These are phyloP conservation scores for Phycodurus eques DNA, from an alignment of 2,113 vertebrate genomes.

Conservation along the genomic window DNA sequence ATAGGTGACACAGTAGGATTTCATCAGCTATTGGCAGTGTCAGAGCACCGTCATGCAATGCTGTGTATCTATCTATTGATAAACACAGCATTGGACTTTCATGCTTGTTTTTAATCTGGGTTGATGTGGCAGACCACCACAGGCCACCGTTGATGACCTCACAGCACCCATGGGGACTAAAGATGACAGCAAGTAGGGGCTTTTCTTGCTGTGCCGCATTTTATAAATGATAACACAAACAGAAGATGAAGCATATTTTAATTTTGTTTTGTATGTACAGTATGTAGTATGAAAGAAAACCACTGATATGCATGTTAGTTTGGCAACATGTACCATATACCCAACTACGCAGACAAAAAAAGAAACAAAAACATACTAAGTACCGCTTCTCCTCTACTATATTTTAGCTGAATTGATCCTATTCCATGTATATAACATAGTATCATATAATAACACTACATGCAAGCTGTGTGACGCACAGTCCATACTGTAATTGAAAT, in stretches of 20 bases:
- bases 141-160: slow-evolving; percentile 61
- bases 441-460: not conserved
- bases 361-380: not conserved
- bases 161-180: slow-evolving; percentile 18
- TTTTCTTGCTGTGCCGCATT: not conserved
- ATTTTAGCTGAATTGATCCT: not conserved
- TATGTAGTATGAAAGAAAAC: not conserved
- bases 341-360: not conserved
- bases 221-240: not conserved
- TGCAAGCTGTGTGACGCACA: slow-evolving; percentile 8
- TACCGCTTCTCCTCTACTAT: not conserved
- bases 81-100: slow-evolving; percentile 51
- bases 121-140: slow-evolving; percentile 42
- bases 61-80: slow-evolving; percentile 48
- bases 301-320: not conserved
- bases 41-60: slow-evolving; percentile 56
- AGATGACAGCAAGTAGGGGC: not conserved
- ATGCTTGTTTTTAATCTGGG: slow-evolving; percentile 24
- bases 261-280: not conserved
- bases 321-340: not conserved
- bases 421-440: not conserved
- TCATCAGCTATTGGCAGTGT: slow-evolving; percentile 65
- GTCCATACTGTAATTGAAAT: slow-evolving; percentile 44
- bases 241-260: not conserved
- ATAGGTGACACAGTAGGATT: slow-evolving; percentile 66